Evolutionary conservation across 2,888 invertebrate species (phyloP).

Genomic region (Diaperis boleti): DNA sequence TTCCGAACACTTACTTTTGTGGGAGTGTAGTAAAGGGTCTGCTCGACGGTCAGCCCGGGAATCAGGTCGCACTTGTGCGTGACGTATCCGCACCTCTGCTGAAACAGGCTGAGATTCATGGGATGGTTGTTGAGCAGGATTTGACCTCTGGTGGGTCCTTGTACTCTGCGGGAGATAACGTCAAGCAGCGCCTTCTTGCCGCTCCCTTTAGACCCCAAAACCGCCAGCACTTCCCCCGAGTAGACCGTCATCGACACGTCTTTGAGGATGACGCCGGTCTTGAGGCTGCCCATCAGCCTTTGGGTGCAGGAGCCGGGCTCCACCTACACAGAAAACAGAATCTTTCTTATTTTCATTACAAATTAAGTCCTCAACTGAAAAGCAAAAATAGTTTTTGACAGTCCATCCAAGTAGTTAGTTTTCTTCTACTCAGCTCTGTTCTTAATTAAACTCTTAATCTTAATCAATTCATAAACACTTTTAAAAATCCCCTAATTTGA

Average conservation of each 20-base stretch:
- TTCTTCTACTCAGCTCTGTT: too few relatives aligned
- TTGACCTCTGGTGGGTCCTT: conserved; percentile 87
- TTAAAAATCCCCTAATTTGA: too few relatives aligned
- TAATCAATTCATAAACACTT: too few relatives aligned
- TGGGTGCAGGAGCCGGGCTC: conserved; percentile 84
- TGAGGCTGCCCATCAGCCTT: conserved; percentile 80
- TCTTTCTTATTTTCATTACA: too few relatives aligned
- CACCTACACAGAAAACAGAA: too few relatives aligned
- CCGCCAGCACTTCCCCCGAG: conserved; percentile 93
- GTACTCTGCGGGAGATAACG: conserved; percentile 86
- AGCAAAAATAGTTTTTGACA: too few relatives aligned
- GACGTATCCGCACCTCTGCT: conserved; percentile 89
- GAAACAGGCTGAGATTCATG: conserved; percentile 83
- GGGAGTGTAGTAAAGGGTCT: conserved; percentile 85
- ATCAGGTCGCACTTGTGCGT: conserved; percentile 88
- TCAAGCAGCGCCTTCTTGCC: conserved; percentile 95
- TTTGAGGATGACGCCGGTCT: conserved; percentile 89
- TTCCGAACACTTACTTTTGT: conserved; percentile 79
- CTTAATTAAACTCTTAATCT: too few relatives aligned
- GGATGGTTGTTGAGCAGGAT: conserved; percentile 90
- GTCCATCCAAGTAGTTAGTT: too few relatives aligned
- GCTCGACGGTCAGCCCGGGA: conserved; percentile 88
- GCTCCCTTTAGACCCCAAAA: conserved; percentile 93
- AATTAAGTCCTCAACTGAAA: too few relatives aligned
- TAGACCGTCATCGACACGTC: conserved; percentile 92